Percentiles rank a stretch among this genome's conserved stretches.
Conservation (phyloP, 2,113 vertebrate species). For the Pimephales promelas region DNA sequence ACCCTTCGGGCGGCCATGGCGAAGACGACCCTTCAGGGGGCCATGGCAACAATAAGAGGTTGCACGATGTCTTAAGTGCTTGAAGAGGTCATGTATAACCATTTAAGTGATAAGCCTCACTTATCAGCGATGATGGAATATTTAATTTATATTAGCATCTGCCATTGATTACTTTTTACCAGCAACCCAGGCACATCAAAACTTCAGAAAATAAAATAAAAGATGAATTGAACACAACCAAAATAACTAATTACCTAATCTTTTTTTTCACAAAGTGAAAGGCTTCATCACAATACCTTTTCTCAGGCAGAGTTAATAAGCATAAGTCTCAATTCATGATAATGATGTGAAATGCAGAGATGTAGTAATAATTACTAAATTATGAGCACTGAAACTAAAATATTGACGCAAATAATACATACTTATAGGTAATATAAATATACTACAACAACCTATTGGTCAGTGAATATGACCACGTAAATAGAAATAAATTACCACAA, state of each 20-base stretch:
- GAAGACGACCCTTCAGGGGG: too few species aligned
- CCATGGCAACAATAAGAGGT: neutral
- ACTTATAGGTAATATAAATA: neutral
- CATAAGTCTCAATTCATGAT: too few species aligned
- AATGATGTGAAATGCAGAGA: too few species aligned
- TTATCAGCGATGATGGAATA: neutral
- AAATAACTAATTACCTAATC: too few species aligned
- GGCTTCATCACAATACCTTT: neutral
- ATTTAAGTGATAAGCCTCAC: neutral
- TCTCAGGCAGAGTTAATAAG: too few species aligned
- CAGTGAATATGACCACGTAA: neutral
- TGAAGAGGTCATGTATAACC: too few species aligned
- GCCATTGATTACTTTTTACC: too few species aligned
- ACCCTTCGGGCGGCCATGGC: too few species aligned
- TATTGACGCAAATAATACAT: neutral
- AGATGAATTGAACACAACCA: neutral
- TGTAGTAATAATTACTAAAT: too few species aligned
- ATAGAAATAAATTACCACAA: neutral
- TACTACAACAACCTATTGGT: neutral
- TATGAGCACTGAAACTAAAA: neutral
- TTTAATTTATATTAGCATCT: too few species aligned
- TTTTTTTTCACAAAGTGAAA: too few species aligned
- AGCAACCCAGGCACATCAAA: neutral
- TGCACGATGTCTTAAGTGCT: neutral
- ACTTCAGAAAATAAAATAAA: neutral